Evolutionary conservation across 2,888 invertebrate genomes (phyloP), one percentile per base, ranked within the genome.

Genomic region (Ellobium chinense): DNA sequence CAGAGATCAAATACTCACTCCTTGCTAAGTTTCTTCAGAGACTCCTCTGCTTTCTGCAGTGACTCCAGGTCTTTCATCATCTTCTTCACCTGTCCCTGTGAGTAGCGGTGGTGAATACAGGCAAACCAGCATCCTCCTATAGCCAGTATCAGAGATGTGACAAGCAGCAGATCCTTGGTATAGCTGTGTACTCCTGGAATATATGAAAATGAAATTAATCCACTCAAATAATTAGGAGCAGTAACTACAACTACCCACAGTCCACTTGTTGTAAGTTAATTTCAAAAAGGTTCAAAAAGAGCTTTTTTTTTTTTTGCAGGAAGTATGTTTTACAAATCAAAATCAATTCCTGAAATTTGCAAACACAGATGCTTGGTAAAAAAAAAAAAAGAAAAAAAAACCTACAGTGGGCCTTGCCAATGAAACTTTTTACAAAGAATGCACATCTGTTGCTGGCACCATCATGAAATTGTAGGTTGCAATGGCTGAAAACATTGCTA

Each of bases 71-170:
- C 92, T 66, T 96, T 95, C 92, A 98, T 96, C 97, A 99, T 98
- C 82, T 97, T 95, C 86, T 96, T 95, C 83, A 89, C 85, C 70
- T 99, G 94, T 87, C 96, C 96, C 88, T 97, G 96, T 56, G 97
- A 97, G 90, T 96, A 96, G 90, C 97, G 97, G 91, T 97, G 97
- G 87, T 98, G 97, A 80, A 96, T 95, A 93, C 97, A 96, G 37
- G 97, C 98, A 93, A 97, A 97, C 97, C 97, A 98, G 88, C 96
- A 96, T 75, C 97, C 97, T 78, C 96, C 95, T 77, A 97, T 95
- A 12, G 97, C 97, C 87, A 97, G 96, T 85, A 97, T 94, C 76
- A 98, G 94, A 80, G 97, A 94, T 2, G 96, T 95, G 54, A 97
- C 96, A 89, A 99, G 94, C 84, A 97, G 95, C 91, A 97, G 95